Evolutionary conservation across 2,797 vertebrate species (phyloP).

Genomic region (Emys orbicularis): DNA sequence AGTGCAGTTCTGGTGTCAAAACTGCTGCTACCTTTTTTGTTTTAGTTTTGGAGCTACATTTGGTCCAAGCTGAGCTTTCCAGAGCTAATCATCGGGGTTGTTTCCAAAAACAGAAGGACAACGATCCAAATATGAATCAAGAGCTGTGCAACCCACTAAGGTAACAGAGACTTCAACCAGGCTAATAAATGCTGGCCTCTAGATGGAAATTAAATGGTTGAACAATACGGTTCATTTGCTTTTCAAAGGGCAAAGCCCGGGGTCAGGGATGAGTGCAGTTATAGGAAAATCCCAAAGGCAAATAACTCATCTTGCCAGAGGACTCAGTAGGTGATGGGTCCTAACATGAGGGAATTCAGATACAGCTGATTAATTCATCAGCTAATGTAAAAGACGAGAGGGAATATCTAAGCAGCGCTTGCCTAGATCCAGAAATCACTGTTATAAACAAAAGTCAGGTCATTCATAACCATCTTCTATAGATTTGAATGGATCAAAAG

Average conservation of each 20-base stretch:
- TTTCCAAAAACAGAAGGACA: constrained; percentile 7
- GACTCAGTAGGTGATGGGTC: neutral
- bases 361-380: neutral
- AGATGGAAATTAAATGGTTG: neutral
- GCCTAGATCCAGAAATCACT: fast-evolving
- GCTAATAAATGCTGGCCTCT: neutral
- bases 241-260: neutral
- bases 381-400: neutral
- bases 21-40: neutral
- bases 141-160: neutral
- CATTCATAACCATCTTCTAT: neutral
- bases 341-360: neutral
- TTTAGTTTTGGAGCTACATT: neutral
- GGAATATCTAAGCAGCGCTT: neutral
- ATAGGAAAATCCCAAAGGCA: neutral
- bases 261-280: neutral
- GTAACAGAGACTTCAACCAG: neutral
- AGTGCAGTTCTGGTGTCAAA: neutral
- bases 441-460: neutral
- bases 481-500: neutral
- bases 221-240: neutral
- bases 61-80: neutral
- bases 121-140: constrained; percentile 14
- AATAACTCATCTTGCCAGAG: neutral
- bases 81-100: neutral